Percentiles rank a stretch among this genome's conserved stretches.
phyloP scores from a whole-genome alignment of 2,113 vertebrate genomes.

The Caloenas nicobarica region DNA sequence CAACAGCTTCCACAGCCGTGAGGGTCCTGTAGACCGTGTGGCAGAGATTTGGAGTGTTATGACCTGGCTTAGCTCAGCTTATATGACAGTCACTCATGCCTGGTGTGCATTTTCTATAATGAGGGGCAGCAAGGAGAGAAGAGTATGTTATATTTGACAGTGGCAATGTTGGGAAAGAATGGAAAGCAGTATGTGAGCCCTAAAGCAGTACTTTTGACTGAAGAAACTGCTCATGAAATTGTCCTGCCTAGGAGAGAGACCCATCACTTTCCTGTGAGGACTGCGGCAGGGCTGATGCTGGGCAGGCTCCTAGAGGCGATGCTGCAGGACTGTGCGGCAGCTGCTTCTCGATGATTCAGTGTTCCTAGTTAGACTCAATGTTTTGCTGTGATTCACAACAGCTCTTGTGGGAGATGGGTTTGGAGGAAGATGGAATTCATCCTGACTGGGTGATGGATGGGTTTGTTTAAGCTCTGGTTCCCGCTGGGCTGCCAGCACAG shows the following conservation, averaged over 20 bases:
- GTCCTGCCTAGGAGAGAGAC: not conserved
- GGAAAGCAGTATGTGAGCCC: not conserved
- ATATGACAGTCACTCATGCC: not conserved
- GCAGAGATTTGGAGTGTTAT: not conserved
- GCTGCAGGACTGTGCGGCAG: not conserved
- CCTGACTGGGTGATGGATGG: not conserved
- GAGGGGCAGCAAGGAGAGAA: not conserved
- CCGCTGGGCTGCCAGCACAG: not conserved
- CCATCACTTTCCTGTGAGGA: rapidly evolving
- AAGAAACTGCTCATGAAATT: not conserved
- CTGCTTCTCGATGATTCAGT: not conserved
- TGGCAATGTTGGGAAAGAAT: not conserved
- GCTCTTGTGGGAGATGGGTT: not conserved
- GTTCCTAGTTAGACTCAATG: not conserved
- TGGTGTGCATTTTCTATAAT: not conserved
- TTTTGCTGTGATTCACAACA: not conserved
- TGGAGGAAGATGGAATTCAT: not conserved
- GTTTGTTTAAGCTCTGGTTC: not conserved
- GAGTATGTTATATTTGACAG: not conserved
- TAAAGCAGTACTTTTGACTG: not conserved
- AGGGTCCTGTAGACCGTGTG: not conserved
- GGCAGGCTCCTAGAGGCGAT: not conserved
- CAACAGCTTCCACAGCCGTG: not conserved
- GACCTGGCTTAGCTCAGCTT: not conserved
- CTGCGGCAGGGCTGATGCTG: not conserved